Conservation (phyloP, 1,140 invertebrate genomes). For the Phocides pigmalion region DNA sequence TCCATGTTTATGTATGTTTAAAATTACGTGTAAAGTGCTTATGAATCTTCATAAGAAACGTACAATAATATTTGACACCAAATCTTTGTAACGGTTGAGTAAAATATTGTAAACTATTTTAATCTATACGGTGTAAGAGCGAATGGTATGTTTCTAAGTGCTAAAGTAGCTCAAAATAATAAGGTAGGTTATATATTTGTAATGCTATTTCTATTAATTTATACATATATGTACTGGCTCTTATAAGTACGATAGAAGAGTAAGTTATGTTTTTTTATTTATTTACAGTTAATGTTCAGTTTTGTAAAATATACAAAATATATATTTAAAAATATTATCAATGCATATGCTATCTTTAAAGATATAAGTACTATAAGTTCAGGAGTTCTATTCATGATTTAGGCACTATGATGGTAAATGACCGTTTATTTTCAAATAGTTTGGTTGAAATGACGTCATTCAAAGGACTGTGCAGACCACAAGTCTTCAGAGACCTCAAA, state of each 20-base stretch:
- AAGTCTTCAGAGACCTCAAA: too few relatives aligned
- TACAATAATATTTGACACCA: constrained; percentile 32
- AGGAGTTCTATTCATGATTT: too few relatives aligned
- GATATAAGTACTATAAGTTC: too few relatives aligned
- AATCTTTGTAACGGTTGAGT: constrained; percentile 14
- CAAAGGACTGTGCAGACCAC: too few relatives aligned
- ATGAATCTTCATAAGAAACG: constrained; percentile 29
- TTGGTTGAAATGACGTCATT: too few relatives aligned
- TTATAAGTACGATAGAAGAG: background rate
- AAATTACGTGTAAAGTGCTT: constrained; percentile 21
- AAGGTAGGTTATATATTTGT: constrained; percentile 7
- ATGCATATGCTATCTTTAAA: too few relatives aligned
- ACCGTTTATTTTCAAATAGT: too few relatives aligned
- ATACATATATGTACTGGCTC: background rate
- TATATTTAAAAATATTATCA: too few relatives aligned
- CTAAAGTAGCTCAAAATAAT: constrained; percentile 32
- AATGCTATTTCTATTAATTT: background rate
- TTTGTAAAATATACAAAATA: background rate
- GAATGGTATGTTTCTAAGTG: constrained; percentile 21
- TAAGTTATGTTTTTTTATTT: background rate
- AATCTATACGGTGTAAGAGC: constrained; percentile 13
- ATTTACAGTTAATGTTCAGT: background rate
- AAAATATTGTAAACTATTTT: constrained; percentile 21
- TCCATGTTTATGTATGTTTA: constrained; percentile 2
- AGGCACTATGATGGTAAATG: too few relatives aligned